A percentile compares a stretch with the other conserved stretches of the same genome.
phyloP scores from a whole-genome alignment of 2,888 invertebrate species.

The Scotopteryx bipunctaria region DNA sequence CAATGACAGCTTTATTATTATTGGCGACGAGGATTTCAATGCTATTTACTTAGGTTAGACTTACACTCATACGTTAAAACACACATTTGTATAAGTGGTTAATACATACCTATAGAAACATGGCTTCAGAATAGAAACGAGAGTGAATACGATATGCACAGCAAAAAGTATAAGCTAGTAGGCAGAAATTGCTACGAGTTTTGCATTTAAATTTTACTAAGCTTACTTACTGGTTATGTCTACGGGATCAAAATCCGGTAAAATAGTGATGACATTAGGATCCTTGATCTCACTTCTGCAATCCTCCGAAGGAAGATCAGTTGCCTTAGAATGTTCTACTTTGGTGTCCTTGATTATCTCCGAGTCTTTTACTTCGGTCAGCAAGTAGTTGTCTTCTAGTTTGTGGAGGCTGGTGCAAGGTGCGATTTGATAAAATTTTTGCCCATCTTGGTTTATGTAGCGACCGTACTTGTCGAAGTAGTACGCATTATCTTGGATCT shows the following conservation, averaged over 20 bases:
- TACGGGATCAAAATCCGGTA: conserved; percentile 46
- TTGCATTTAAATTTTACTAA: no score
- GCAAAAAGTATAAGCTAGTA: no score
- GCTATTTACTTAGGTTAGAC: no score
- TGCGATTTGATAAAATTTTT: conserved; percentile 58
- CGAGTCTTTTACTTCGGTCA: conserved; percentile 52
- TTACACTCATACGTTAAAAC: no score
- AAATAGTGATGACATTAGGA: conserved; percentile 38
- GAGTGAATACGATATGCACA: no score
- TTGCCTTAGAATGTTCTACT: not conserved
- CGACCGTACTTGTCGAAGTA: conserved; percentile 61
- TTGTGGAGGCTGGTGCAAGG: conserved; percentile 60
- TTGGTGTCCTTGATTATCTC: conserved; percentile 21
- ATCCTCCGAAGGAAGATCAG: not conserved
- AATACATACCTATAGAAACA: no score
- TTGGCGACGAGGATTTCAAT: conserved; percentile 11
- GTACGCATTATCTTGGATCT: conserved; percentile 40
- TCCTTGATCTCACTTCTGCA: conserved; percentile 52
- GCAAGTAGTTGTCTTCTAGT: conserved; percentile 44
- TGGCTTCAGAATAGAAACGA: no score
- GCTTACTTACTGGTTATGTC: conserved; percentile 56
- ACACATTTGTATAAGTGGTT: no score
- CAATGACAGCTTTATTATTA: not conserved
- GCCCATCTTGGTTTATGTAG: conserved; percentile 45
- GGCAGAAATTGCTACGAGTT: no score